Evolutionary conservation across 2,888 invertebrate species (phyloP).

Genomic region (Pyrochroa serraticornis): DNA sequence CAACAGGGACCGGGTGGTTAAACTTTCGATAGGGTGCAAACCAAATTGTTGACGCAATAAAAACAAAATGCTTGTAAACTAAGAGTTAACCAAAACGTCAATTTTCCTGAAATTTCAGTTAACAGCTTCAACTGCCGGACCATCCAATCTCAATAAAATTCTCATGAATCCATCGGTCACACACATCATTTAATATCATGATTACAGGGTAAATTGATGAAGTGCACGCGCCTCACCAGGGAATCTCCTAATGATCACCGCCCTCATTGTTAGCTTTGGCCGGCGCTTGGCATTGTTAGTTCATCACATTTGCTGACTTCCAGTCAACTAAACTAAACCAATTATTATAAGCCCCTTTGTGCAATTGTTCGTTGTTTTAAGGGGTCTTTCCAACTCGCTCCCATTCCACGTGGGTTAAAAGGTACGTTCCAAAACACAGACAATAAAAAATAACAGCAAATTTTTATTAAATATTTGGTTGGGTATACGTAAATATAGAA

Average conservation of each 20-base stretch:
- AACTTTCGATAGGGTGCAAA: too few relatives aligned
- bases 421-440: constrained; percentile 17
- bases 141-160: too few relatives aligned
- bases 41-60: too few relatives aligned
- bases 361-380: constrained; percentile 17
- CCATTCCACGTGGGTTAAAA: neutral
- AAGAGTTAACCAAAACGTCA: too few relatives aligned
- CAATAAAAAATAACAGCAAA: constrained; percentile 50
- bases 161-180: too few relatives aligned
- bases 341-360: constrained; percentile 34
- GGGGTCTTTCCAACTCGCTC: constrained; percentile 3
- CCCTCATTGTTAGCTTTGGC: constrained; percentile 30
- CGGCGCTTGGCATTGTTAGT: constrained; percentile 34
- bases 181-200: neutral
- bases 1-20: too few relatives aligned
- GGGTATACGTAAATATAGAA: constrained; percentile 43
- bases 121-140: too few relatives aligned
- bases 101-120: too few relatives aligned
- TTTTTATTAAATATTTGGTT: constrained; percentile 44
- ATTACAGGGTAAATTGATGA: constrained; percentile 3
- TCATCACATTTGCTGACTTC: constrained; percentile 37
- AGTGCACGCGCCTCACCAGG: constrained; percentile 19
- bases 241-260: constrained; percentile 31
- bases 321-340: constrained; percentile 44
- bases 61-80: too few relatives aligned